These are phyloP conservation scores for Apotomis betuletana DNA, from an alignment of 2,888 invertebrate genomes.

Conservation along the genomic window DNA sequence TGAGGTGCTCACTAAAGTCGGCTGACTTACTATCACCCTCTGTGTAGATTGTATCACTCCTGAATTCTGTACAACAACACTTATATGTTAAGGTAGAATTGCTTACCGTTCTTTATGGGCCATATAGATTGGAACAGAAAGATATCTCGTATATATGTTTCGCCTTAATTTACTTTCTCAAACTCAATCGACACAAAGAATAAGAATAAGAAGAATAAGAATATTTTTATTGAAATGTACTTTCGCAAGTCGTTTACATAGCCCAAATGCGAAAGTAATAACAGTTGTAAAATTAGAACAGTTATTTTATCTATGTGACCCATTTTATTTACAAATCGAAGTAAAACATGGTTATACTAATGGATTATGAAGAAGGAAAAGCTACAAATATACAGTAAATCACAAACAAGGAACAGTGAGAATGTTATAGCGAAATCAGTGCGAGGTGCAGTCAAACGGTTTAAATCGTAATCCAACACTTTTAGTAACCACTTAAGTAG, in stretches of 20 bases:
- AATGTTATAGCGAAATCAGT: slow-evolving; percentile 16
- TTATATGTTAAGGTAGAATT: slow-evolving; percentile 24
- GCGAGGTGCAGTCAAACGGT: slow-evolving; percentile 21
- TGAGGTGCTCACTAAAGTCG: slow-evolving; percentile 72
- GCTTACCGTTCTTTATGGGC: slow-evolving; percentile 7
- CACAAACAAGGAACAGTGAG: slow-evolving; percentile 2
- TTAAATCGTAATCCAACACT: neutral
- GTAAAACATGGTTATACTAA: neutral
- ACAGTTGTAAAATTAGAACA: neutral
- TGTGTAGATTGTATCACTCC: slow-evolving; percentile 79
- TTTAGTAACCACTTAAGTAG: too few species aligned
- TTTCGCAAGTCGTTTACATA: too few species aligned
- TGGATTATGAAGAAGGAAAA: slow-evolving; percentile 4
- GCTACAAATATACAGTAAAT: slow-evolving; percentile 17
- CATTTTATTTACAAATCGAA: neutral
- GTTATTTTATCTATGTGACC: slow-evolving; percentile 11
- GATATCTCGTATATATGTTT: too few species aligned
- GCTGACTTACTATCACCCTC: slow-evolving; percentile 76
- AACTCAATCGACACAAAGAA: too few species aligned
- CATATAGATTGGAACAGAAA: neutral
- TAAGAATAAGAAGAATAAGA: too few species aligned
- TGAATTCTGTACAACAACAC: slow-evolving; percentile 65
- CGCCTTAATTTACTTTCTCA: too few species aligned
- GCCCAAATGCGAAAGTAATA: too few species aligned
- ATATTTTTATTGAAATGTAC: too few species aligned